Conservation (phyloP, 2,888 invertebrate genomes). For the Bugula neritina region DNA sequence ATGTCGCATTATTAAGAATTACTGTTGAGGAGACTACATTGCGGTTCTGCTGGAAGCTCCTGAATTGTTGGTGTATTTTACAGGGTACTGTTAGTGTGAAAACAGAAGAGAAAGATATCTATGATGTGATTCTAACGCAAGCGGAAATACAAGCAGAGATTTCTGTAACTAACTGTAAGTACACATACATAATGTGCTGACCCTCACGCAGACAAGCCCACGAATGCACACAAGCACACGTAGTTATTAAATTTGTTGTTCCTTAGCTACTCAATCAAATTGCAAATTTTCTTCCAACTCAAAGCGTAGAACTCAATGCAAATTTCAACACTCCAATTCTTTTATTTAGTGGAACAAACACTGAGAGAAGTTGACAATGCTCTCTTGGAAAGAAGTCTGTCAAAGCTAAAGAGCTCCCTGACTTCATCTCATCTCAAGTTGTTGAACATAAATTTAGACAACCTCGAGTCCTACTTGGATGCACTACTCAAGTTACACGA, state of each 20-base stretch:
- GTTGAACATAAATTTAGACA: slow-evolving; percentile 41
- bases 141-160: slow-evolving; percentile 69
- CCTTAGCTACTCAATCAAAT: too few species aligned
- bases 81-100: neutral
- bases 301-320: too few species aligned
- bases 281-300: too few species aligned
- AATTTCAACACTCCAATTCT: too few species aligned
- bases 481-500: slow-evolving; percentile 36
- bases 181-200: too few species aligned
- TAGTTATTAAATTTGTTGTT: too few species aligned
- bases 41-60: too few species aligned
- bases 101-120: slow-evolving; percentile 62
- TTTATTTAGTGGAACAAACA: slow-evolving; percentile 35
- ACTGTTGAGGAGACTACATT: too few species aligned
- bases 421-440: slow-evolving; percentile 40
- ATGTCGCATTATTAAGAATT: too few species aligned
- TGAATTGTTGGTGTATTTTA: too few species aligned
- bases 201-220: too few species aligned
- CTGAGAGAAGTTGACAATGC: slow-evolving; percentile 33
- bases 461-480: slow-evolving; percentile 39
- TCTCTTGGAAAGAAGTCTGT: slow-evolving; percentile 34
- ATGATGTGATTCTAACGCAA: slow-evolving; percentile 66
- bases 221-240: too few species aligned
- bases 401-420: slow-evolving; percentile 36
- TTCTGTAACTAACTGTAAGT: slow-evolving; percentile 61